Conservation (phyloP, 2,113 vertebrate species). For the Oreochromis tanganicae region DNA sequence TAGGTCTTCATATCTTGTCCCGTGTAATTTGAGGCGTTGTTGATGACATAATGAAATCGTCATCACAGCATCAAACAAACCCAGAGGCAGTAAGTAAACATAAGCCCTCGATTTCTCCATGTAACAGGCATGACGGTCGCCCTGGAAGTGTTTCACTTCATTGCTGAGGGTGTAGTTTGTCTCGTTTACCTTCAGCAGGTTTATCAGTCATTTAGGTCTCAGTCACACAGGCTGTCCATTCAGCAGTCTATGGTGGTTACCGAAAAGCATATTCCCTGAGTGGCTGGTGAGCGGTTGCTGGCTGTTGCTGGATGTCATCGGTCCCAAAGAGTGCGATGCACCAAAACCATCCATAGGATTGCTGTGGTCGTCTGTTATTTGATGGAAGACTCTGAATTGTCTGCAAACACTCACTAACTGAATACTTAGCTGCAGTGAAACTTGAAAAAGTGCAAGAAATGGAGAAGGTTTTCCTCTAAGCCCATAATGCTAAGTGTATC, state of each 20-base stretch:
- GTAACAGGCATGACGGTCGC: background rate
- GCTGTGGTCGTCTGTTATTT: background rate
- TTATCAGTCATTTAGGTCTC: background rate
- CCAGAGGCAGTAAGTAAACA: background rate
- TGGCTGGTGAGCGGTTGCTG: fast-evolving
- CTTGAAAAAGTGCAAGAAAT: background rate
- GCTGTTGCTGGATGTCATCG: background rate
- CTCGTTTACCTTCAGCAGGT: background rate
- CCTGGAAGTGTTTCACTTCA: background rate
- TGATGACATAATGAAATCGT: background rate
- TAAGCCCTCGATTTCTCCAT: background rate
- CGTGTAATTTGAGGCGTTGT: background rate
- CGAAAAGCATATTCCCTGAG: background rate
- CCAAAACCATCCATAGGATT: fast-evolving
- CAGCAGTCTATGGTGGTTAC: background rate
- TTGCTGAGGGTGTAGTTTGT: background rate
- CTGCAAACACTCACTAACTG: background rate
- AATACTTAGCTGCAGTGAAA: background rate
- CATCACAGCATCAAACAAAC: background rate
- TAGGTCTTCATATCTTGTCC: background rate
- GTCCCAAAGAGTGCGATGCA: background rate
- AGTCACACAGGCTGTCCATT: background rate
- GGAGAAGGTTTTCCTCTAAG: background rate
- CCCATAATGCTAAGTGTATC: background rate
- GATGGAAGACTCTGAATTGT: background rate